Evolutionary conservation across 2,888 invertebrate genomes (phyloP).

Genomic region (Drosophila planitibia): DNA sequence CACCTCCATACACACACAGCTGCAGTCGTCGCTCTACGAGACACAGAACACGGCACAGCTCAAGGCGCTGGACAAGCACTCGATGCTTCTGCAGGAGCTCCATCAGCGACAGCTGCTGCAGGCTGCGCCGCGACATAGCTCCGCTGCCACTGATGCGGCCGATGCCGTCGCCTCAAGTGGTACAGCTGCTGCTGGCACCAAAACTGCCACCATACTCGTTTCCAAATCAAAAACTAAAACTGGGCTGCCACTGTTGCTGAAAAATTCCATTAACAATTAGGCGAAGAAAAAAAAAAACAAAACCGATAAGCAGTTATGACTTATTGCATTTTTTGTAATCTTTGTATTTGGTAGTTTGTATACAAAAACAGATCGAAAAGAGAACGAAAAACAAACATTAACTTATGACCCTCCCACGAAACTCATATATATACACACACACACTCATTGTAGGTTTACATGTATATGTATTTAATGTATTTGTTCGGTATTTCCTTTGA

Average conservation of each 20-base stretch:
- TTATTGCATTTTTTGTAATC: conserved; percentile 70
- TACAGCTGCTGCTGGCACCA: conserved; percentile 63
- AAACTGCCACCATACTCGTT: conserved; percentile 85
- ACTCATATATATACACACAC: conserved; percentile 1
- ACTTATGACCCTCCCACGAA: conserved; percentile 14
- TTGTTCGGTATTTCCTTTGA: conserved; percentile 41
- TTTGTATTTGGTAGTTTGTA: conserved; percentile 76
- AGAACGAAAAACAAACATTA: conserved; percentile 6
- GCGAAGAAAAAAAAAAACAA: conserved; percentile 8
- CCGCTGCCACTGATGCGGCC: conserved; percentile 36
- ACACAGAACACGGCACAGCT: conserved; percentile 72
- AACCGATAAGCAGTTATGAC: conserved; percentile 28
- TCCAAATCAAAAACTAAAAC: conserved; percentile 86
- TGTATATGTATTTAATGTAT: conserved; percentile 45
- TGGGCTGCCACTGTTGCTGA: conserved; percentile 85
- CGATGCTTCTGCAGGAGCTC: conserved; percentile 76
- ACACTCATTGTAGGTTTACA: conserved; percentile 47
- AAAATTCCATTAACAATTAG: conserved; percentile 85
- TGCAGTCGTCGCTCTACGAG: conserved; percentile 85
- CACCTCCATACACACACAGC: conserved; percentile 85
- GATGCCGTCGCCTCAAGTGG: conserved; percentile 42
- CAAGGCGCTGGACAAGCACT: conserved; percentile 79
- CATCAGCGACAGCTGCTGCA: conserved; percentile 71
- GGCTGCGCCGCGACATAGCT: conserved; percentile 40
- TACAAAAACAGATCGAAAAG: conserved; percentile 26